Base-by-base conservation (phyloP, 1,140 invertebrate species). In the Apis cerana region DNA sequence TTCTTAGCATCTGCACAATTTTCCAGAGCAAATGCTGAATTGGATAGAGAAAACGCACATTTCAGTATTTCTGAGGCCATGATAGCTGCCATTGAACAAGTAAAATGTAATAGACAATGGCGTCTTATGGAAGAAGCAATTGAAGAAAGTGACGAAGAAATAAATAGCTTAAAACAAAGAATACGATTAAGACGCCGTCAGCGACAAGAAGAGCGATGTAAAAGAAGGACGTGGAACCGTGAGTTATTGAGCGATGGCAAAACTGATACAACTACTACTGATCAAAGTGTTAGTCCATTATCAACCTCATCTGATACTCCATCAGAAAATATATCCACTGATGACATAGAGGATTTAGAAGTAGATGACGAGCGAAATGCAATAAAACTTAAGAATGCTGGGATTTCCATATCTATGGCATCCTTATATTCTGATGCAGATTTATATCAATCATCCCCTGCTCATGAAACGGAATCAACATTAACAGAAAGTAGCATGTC, bases 1-100 rank as follows among this genome's bases (percentile, higher is more conserved):
- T 98, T 97, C 90, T 91, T 98, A 4, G 96, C 96, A 8, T 97
- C 97, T 33, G 95, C 96, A 72, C 96, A 97, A 78, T 96, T 97
- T 89, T 95, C 96, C 50, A 93, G 95, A 86, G 95, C 96, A 33
- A 96, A 97, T 90, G 97, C 97, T 13, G 97, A 97, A 89, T 92
- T 98, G 72, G 97, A 98, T 86, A 95, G 97, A 90, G 97, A 98
- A 94, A 98, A 98, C 93, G 97, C 97, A 0, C 97, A 98, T 93
- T 98, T 98, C 92, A 96, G 95, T 89, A 96, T 98, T 81, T 97
- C 96, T 13, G 97, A 98, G 93, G 97, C 97, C 0, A 95, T 98
- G 88, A 98, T 98, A 87, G 95, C 97, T 68, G 97, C 97, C 58
- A 97, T 98, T 76, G 97, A 98, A 93, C 96, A 96, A 87, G 95